Base-by-base conservation (phyloP, 2,888 invertebrate species). In the Diabrotica balteata region DNA sequence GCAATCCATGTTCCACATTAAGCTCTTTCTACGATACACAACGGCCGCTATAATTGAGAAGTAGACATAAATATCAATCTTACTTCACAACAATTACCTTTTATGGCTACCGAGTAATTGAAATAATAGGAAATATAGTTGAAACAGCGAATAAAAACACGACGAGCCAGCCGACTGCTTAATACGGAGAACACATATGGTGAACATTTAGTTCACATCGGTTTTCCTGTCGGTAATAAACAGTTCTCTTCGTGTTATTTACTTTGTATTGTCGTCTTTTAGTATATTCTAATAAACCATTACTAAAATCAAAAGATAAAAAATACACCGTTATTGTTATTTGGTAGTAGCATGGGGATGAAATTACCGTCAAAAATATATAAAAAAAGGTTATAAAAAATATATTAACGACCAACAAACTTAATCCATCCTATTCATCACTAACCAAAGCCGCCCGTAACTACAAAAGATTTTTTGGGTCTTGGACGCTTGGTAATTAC, bases 21-120 rank as follows among this genome's bases (percentile, higher is more conserved):
- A 69, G 66, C 63, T 63, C 69, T 72, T 70, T 72, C 68, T 72
- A 73, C 71, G 68, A 63, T 59, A 65, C 55, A 70, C 66, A 72
- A 70, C 66, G 73, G 70, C 72, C 70, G 73, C 74, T 73, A 76
- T 78, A 78, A 78, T 78, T 78, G 77, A 78, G 78, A 77, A 78
- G 78, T 78, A 76, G 74, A 77, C 77, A 76, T 76, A 75, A 76
- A 77, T 76, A 77, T 78, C 72, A 75, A 75, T 76, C 76, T 75
- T 75, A 63, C 59, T 63, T 50, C 63, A 55, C 59, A 46, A 42
- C 60, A 75, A 77, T 49, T 59, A 54, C 67, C 67, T 63, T 67
- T 32, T 67, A 63, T 75, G 79, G 77, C 75, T 72, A 71, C 69
- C 73, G 73, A 77, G 77, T 77, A 76, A 77, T 77, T 76, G 76